Base-by-base conservation (phyloP, 2,113 vertebrate species). In the Plecotus auritus region DNA sequence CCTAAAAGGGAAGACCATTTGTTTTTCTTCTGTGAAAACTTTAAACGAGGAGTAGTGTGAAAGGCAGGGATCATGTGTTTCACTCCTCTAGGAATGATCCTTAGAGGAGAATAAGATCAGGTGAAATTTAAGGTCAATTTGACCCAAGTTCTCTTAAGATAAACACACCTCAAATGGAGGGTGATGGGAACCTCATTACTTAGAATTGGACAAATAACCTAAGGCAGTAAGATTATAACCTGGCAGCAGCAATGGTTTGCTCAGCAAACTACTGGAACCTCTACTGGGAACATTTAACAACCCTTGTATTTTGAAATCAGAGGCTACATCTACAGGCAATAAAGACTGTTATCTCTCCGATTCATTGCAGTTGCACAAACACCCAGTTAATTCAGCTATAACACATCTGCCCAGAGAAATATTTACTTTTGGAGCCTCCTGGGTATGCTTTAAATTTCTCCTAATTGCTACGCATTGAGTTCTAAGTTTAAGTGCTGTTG, bases 321-420 rank as follows among this genome's bases (percentile, higher is more conserved):
- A 97, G 97, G 96, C 96, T 98, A n/a, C 97, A 98, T 98, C 97
- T 94, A 98, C 95, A 97, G 96, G 97, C 94, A 97, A 96, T 96
- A 97, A 98, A 97, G 98, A 98, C 97, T 97, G 96, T 95, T 97
- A 98, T 97, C 97, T 97, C 97, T 98, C 95, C 86, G 94, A 98
- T 97, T 98, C 97, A 97, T 94, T 98, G 98, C 97, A 97, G 98
- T 98, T 98, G 94, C 95, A 98, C 96, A 76, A 98, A 97, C 97
- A 98, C 96, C 94, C 97, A 97, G 98, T 97, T 98, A 98, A 97
- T 95, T 97, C 70, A 96, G 98, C 98, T 98, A 96, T 96, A 98
- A 96, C 86, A 98, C 98, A 98, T 98, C 97, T 98, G 97, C 95
- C 96, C 97, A 95, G 97, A 97, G 97, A 98, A 98, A 97, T 96